Evolutionary conservation across 2,113 vertebrate genomes (phyloP).

Genomic region (Salvelinus namaycush): DNA sequence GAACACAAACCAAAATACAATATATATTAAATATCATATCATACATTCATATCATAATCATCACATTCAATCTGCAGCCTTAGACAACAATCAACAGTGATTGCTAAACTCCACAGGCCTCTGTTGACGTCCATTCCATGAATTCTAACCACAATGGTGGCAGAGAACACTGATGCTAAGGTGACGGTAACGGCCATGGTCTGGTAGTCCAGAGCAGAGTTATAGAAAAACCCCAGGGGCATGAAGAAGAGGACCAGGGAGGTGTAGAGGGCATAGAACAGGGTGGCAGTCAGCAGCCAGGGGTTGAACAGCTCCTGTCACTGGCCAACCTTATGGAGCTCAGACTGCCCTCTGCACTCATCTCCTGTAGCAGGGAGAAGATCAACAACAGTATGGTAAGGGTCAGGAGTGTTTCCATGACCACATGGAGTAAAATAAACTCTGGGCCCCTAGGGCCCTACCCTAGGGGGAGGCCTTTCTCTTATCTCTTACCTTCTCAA

Average conservation of each 20-base stretch:
- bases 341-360: slow-evolving; percentile 79
- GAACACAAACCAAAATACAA: slow-evolving; percentile 11
- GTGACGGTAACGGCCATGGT: slow-evolving; percentile 79
- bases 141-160: slow-evolving; percentile 79
- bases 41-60: too few species aligned
- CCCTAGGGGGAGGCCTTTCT: too few species aligned
- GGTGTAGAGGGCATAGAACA: slow-evolving; percentile 76
- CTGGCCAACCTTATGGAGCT: slow-evolving; percentile 79
- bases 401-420: neutral
- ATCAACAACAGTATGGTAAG: neutral
- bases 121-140: neutral
- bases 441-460: too few species aligned
- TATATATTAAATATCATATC: neutral
- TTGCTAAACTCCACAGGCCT: neutral
- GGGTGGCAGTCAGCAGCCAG: slow-evolving; percentile 58
- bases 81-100: too few species aligned
- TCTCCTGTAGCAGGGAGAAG: slow-evolving; percentile 71
- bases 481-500: slow-evolving; percentile 84
- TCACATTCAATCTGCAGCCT: too few species aligned
- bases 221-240: slow-evolving; percentile 68
- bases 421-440: neutral
- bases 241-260: slow-evolving; percentile 84
- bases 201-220: slow-evolving; percentile 78
- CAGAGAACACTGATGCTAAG: slow-evolving; percentile 75
- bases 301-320: slow-evolving; percentile 80